Conservation (phyloP, 2,888 invertebrate species). For the Loripinus fragilis region DNA sequence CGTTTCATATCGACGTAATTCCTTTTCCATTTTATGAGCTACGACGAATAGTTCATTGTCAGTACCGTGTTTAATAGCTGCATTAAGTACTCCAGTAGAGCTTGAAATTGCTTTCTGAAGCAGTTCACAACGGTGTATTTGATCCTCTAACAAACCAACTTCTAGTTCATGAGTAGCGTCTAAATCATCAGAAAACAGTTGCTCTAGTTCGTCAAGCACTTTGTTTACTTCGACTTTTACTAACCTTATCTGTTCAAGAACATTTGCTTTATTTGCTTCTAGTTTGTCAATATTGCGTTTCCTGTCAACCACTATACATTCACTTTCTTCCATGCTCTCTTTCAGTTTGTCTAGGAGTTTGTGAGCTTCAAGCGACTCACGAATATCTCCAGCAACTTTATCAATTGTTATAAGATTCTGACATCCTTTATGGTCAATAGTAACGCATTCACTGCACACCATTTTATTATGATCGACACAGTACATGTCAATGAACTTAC, state of each 20-base stretch:
- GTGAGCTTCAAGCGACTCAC: slow-evolving; percentile 53
- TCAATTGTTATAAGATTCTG: slow-evolving; percentile 51
- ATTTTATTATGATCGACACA: slow-evolving; percentile 59
- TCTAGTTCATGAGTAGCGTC: slow-evolving; percentile 41
- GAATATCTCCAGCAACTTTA: slow-evolving; percentile 56
- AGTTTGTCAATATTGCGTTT: slow-evolving; percentile 55
- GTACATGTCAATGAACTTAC: slow-evolving; percentile 47
- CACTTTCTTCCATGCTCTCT: slow-evolving; percentile 57
- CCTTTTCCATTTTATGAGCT: slow-evolving; percentile 59
- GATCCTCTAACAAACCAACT: slow-evolving; percentile 43
- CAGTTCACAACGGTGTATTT: slow-evolving; percentile 50
- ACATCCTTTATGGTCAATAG: slow-evolving; percentile 41
- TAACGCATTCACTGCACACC: slow-evolving; percentile 50
- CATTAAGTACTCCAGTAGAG: slow-evolving; percentile 50
- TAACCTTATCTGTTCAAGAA: slow-evolving; percentile 35
- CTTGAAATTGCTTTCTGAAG: slow-evolving; percentile 58
- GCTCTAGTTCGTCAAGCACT: slow-evolving; percentile 49
- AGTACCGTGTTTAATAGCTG: slow-evolving; percentile 54
- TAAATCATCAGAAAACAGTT: slow-evolving; percentile 49
- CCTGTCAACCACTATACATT: slow-evolving; percentile 53
- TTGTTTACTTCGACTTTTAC: slow-evolving; percentile 46
- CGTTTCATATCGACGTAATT: slow-evolving; percentile 54
- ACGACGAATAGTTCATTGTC: slow-evolving; percentile 60
- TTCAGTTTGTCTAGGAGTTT: slow-evolving; percentile 57
- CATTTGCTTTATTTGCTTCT: slow-evolving; percentile 32